Base-by-base conservation (phyloP, 2,113 vertebrate genomes). In the Dromiciops gliroides region DNA sequence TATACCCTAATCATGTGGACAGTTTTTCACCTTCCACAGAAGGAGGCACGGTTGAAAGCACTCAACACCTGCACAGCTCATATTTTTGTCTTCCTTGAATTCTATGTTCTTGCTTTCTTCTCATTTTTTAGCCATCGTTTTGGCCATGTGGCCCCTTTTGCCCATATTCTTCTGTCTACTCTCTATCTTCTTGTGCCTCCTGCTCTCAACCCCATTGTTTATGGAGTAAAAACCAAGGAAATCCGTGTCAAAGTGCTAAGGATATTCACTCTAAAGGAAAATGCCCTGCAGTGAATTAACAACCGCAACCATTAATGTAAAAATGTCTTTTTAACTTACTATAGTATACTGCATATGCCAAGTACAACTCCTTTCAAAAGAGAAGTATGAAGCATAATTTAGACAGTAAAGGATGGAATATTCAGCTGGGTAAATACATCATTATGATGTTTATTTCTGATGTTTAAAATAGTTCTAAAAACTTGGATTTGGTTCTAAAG, bases 41-140 rank as follows among this genome's bases (percentile, higher is more conserved):
- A 95, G 14, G 44, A 96, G 0, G 96, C 97, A 44, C 48, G n/a
- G 0, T 90, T 12, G 89, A 98, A 98, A 96, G 97, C 98, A 5
- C 67, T 98, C 26, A 95, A 53, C 60, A 98, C 98, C 5, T 97
- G 98, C 0, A 47, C 47, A 24, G 96, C 98, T 0, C 98, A 97
- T 0, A 1, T 98, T 56, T 93, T 96, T 0, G 95, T 98, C 19
- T 94, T 97, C 12, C 3, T 97, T 0, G 94, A 97, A 12, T 97
- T 97, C 96, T 98, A 96, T 3, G 0, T 89, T 0, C 97, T 98
- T 91, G 97, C 95, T 0, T 97, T 98, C 88, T 97, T 98, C 93
- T 97, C 97, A 4, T 98, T 97, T 95, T 94, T 97, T 6, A 97
- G 97, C 16, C 98, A 98, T 89, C 96, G 97, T 56, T 98, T 98